Conservation (phyloP, 2,113 vertebrate species). For the Corythornis vintsioides region DNA sequence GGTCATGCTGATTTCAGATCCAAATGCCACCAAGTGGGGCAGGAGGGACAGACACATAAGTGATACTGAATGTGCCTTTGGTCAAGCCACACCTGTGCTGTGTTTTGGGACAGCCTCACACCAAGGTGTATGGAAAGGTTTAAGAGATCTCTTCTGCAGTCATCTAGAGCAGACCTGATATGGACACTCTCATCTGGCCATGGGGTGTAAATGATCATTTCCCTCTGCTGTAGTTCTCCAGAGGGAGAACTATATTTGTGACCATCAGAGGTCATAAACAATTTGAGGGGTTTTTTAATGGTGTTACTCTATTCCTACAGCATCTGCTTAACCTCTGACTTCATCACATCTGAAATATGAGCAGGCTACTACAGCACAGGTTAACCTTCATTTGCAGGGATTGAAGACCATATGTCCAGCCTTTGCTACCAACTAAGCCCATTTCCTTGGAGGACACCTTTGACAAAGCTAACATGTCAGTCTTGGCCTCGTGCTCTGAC, state of each 20-base stretch:
- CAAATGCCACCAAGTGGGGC: background rate
- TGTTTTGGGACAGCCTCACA: background rate
- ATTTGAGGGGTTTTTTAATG: background rate
- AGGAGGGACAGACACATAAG: background rate
- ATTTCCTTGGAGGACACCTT: background rate
- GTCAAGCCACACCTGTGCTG: rapidly evolving
- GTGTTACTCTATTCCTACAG: background rate
- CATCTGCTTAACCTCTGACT: background rate
- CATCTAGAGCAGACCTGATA: background rate
- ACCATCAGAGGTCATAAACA: background rate
- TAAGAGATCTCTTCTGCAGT: background rate
- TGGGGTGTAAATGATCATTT: background rate
- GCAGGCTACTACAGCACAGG: background rate
- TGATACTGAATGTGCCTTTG: background rate
- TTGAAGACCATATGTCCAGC: background rate
- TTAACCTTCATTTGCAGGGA: background rate
- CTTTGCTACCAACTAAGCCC: background rate
- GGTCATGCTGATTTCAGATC: background rate
- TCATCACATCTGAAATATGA: background rate
- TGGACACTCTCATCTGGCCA: background rate
- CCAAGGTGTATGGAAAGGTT: background rate
- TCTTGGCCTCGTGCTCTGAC: background rate
- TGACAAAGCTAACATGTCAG: background rate
- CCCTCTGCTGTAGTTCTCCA: background rate
- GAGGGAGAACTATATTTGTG: too few relatives aligned